Conservation (phyloP, 2,113 vertebrate genomes). For the Entomyzon cyanotis region DNA sequence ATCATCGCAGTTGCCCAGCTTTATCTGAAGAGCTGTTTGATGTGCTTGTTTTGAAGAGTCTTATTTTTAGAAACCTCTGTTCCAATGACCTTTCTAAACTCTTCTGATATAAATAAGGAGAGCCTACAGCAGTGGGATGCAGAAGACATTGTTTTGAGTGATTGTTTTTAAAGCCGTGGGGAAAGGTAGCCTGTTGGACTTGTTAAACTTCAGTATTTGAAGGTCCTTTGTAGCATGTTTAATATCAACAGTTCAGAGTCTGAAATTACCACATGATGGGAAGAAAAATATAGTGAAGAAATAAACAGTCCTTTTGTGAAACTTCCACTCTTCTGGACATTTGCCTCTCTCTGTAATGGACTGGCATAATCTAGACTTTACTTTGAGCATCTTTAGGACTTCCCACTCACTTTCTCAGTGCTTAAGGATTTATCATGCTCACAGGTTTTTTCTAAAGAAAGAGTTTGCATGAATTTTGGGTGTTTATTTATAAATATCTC, state of each 20-base stretch:
- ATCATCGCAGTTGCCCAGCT: conserved; percentile 9
- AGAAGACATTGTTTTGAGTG: conserved; percentile 45
- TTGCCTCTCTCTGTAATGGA: background rate
- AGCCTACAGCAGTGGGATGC: conserved; percentile 32
- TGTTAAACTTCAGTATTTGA: background rate
- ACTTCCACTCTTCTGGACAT: background rate
- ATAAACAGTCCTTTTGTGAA: background rate
- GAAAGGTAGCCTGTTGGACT: conserved; percentile 20
- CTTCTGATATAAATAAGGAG: conserved; percentile 52
- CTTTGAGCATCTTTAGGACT: background rate
- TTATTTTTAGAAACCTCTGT: conserved; percentile 64
- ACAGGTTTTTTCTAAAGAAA: background rate
- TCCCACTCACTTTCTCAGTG: background rate
- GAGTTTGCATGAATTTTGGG: background rate
- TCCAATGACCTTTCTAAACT: conserved; percentile 58
- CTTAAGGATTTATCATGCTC: background rate
- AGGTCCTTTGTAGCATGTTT: background rate
- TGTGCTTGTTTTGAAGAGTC: conserved; percentile 62
- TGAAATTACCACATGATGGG: background rate
- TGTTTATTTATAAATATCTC: background rate
- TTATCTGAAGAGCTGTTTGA: conserved; percentile 59
- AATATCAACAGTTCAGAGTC: background rate
- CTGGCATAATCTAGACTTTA: background rate
- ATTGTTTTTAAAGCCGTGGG: conserved; percentile 44
- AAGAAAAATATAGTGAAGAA: background rate